Percentiles rank a stretch among this genome's conserved stretches.
These are phyloP conservation scores for Plebejus anna DNA, from an alignment of 2,888 invertebrate genomes.

Conservation along the genomic window DNA sequence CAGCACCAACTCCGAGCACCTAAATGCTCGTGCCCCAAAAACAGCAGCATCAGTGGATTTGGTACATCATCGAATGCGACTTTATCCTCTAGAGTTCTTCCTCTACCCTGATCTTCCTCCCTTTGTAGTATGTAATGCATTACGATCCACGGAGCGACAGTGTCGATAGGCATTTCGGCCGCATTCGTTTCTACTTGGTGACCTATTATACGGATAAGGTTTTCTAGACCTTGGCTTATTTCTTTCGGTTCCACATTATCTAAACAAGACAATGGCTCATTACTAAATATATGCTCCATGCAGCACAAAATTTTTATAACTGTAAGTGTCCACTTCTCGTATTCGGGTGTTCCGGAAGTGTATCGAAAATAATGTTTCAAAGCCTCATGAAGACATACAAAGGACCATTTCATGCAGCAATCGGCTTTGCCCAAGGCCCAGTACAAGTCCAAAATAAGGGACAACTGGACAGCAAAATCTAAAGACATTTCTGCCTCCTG, in stretches of 20 bases:
- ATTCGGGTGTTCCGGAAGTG: constrained; percentile 65
- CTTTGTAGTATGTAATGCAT: constrained; percentile 88
- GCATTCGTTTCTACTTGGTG: constrained; percentile 88
- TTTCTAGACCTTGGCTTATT: constrained; percentile 84
- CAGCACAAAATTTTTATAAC: constrained; percentile 69
- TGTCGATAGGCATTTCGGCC: constrained; percentile 83
- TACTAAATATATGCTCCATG: constrained; percentile 68
- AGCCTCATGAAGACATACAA: constrained; percentile 87
- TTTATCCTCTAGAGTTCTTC: constrained; percentile 64
- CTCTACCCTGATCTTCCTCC: constrained; percentile 84
- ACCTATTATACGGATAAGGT: constrained; percentile 86
- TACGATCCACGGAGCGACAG: constrained; percentile 90
- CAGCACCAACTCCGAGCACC: constrained; percentile 89
- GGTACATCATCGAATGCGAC: constrained; percentile 82
- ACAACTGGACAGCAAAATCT: constrained; percentile 79
- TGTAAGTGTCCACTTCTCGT: constrained; percentile 68
- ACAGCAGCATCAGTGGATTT: constrained; percentile 86
- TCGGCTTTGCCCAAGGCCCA: constrained; percentile 81
- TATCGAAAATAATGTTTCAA: constrained; percentile 81
- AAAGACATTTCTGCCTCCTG: constrained; percentile 70
- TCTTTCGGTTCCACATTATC: constrained; percentile 80
- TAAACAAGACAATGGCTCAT: constrained; percentile 68
- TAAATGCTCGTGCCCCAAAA: constrained; percentile 91
- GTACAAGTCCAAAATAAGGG: constrained; percentile 83
- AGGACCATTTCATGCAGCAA: constrained; percentile 88